Evolutionary conservation across 2,113 vertebrate species (phyloP).

Genomic region (Channa maculata): DNA sequence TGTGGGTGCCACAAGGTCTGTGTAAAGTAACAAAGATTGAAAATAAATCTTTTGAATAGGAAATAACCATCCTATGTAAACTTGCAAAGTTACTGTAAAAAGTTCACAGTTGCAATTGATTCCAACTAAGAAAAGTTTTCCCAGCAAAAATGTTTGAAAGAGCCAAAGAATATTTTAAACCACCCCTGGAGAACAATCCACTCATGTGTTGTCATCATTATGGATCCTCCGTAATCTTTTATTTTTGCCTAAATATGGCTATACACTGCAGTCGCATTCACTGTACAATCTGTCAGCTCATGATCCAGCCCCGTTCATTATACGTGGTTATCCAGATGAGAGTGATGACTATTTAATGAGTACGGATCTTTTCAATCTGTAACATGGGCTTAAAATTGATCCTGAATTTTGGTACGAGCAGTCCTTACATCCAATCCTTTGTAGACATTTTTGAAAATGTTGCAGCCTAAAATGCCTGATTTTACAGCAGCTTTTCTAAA

Average conservation of each 20-base stretch:
- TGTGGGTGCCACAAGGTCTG: background rate
- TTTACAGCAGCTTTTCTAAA: too few relatives aligned
- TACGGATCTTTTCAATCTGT: too few relatives aligned
- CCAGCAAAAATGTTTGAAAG: background rate
- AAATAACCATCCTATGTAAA: too few relatives aligned
- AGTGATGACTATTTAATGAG: too few relatives aligned
- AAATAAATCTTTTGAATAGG: too few relatives aligned
- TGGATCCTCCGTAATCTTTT: background rate
- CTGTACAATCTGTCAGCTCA: background rate
- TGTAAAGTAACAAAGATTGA: background rate
- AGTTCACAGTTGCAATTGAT: background rate
- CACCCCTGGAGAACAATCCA: background rate
- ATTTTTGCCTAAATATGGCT: background rate
- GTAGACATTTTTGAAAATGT: too few relatives aligned
- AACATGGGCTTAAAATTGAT: background rate
- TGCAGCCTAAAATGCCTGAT: too few relatives aligned
- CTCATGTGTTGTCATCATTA: background rate
- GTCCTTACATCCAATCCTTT: too few relatives aligned
- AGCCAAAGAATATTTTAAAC: background rate
- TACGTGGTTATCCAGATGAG: too few relatives aligned
- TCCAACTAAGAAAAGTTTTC: background rate
- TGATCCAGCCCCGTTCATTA: background rate
- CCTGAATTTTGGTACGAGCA: background rate
- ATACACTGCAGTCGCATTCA: background rate
- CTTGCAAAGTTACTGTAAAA: too few relatives aligned